phyloP scores from a whole-genome alignment of 2,888 invertebrate genomes.

The Elegia similella region DNA sequence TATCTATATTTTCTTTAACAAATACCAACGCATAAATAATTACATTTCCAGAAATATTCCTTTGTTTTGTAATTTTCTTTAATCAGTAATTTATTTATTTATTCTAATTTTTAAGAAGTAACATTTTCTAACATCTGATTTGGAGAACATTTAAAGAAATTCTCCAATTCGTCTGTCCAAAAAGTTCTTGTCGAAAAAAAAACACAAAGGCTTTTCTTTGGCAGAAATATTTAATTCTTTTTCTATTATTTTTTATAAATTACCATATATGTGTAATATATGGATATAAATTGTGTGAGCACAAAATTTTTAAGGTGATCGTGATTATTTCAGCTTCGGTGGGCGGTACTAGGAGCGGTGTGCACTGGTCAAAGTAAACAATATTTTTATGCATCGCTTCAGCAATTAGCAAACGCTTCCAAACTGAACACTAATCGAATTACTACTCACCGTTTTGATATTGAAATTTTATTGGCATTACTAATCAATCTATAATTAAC shows the following conservation, averaged over 20 bases:
- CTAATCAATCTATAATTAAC: conserved; percentile 6
- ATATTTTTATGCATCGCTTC: conserved; percentile 66
- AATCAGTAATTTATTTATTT: too few relatives aligned
- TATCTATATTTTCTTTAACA: conserved; percentile 13
- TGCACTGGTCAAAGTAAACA: conserved; percentile 72
- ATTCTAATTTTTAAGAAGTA: too few relatives aligned
- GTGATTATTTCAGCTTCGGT: conserved; percentile 73
- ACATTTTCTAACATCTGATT: too few relatives aligned
- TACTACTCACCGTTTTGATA: conserved; percentile 41
- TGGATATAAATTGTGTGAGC: neutral
- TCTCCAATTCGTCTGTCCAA: too few relatives aligned
- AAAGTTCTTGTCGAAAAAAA: too few relatives aligned
- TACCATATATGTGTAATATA: neutral
- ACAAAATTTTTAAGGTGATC: conserved; percentile 19
- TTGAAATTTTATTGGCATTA: conserved; percentile 11
- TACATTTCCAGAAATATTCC: too few relatives aligned
- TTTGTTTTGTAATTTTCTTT: too few relatives aligned
- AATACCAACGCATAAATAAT: neutral
- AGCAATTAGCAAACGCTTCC: conserved; percentile 61
- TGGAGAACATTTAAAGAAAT: too few relatives aligned
- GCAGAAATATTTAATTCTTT: too few relatives aligned
- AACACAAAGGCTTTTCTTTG: too few relatives aligned
- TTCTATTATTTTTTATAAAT: neutral
- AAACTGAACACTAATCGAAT: conserved; percentile 58
- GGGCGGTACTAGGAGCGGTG: conserved; percentile 74